Percentiles rank a stretch among this genome's conserved stretches.
Evolutionary conservation across 1,140 invertebrate genomes (phyloP).

Genomic region (Lordiphosa clarofinis): DNA sequence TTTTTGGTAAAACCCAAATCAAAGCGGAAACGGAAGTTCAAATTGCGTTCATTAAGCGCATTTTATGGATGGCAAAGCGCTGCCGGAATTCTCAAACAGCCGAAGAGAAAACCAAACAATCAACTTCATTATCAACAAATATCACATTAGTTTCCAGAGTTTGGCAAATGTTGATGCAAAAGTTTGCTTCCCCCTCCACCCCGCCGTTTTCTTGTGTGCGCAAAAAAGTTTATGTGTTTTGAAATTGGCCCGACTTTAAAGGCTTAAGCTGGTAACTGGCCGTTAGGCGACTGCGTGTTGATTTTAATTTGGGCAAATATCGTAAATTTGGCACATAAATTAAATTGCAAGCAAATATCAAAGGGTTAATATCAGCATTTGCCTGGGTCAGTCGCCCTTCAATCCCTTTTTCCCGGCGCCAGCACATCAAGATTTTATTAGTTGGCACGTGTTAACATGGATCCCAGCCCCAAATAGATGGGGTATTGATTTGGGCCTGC

Average conservation of each 20-base stretch:
- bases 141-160: slow-evolving; percentile 53
- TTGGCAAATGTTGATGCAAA: slow-evolving; percentile 41
- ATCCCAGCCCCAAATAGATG: slow-evolving; percentile 20
- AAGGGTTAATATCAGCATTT: slow-evolving; percentile 55
- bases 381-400: slow-evolving; percentile 25
- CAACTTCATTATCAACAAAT: slow-evolving; percentile 55
- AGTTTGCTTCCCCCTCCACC: slow-evolving; percentile 13
- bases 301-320: slow-evolving; percentile 62
- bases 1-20: not conserved
- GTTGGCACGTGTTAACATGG: slow-evolving; percentile 63
- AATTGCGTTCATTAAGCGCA: slow-evolving; percentile 36
- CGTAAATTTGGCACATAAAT: slow-evolving; percentile 70
- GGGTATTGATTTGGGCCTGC: slow-evolving; percentile 34
- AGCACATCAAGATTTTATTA: slow-evolving; percentile 70
- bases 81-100: slow-evolving; percentile 40
- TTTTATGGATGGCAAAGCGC: slow-evolving; percentile 27
- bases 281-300: slow-evolving; percentile 25
- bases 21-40: slow-evolving; percentile 44
- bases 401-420: slow-evolving; percentile 12
- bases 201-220: not conserved
- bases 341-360: slow-evolving; percentile 64
- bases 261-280: not conserved
- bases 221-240: slow-evolving; percentile 36
- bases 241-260: slow-evolving; percentile 50
- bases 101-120: slow-evolving; percentile 22